Conservation (phyloP, 2,797 vertebrate species). For the Ceyx erithaca region DNA sequence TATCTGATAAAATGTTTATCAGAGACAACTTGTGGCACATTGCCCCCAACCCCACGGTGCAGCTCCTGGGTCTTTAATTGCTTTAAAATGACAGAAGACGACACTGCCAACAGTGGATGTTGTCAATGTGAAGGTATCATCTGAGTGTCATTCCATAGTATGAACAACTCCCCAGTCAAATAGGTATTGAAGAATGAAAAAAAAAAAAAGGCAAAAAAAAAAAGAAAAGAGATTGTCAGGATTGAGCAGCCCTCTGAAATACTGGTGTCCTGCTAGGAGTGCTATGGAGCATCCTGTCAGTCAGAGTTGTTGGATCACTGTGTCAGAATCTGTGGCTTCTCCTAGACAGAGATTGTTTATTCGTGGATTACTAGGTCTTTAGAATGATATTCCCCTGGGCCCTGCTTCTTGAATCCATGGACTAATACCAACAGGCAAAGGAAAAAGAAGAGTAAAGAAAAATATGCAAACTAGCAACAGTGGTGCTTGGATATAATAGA, state of each 20-base stretch:
- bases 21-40: neutral
- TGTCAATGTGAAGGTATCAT: neutral
- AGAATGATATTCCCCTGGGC: neutral
- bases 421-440: neutral
- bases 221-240: neutral
- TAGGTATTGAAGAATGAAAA: neutral
- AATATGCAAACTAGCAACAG: neutral
- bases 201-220: neutral
- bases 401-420: neutral
- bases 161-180: neutral
- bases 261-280: neutral
- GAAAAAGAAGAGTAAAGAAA: neutral
- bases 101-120: neutral
- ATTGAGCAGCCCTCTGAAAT: neutral
- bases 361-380: neutral
- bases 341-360: neutral
- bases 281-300: neutral
- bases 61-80: neutral
- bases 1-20: conserved; percentile 32
- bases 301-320: neutral
- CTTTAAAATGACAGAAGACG: neutral
- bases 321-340: neutral
- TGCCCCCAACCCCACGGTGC: neutral
- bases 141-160: neutral
- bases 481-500: neutral